Base-by-base conservation (phyloP, 2,888 invertebrate species). In the Lacanobia wlatinum region DNA sequence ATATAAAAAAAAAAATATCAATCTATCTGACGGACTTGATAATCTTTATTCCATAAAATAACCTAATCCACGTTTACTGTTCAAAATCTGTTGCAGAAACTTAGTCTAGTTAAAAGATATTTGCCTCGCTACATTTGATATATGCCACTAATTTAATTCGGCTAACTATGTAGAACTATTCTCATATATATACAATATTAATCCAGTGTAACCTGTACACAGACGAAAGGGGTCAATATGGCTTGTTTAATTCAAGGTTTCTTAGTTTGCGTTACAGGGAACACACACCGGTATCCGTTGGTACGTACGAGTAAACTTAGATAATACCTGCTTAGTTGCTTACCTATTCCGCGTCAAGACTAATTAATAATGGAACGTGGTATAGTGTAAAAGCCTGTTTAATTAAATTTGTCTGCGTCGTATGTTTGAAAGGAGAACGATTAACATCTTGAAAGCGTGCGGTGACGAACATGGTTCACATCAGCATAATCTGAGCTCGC, bases 381-480 rank as follows among this genome's bases (percentile, higher is more conserved):
- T 88, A 84, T 84, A 83, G 90, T 88, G 92, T 92, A 89, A 91
- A 92, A 93, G 92, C 93, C 84, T 92, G 90, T 92, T 93, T 93
- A 94, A 94, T 94, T 94, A 92, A 94, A 94, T 94, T 93, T 92
- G 92, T 91, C 90, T 91, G 83, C 91, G 91, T 91, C 90, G 87
- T 89, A 80, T 91, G 89, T 93, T 93, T 92, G 91, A 94, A 92
- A 91, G 91, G 91, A 88, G 84, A 73, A 84, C 92, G 93, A 94
- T 94, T 94, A 94, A 91, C 90, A 90, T 90, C 88, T 88, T 90
- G 89, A 91, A 89, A 93, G 92, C 90, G 83, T 90, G 92, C 73
- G 92, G 90, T 90, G 84, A 83, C 81, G 84, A 83, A 85, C 88
- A 78, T 46, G 66, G 68, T 40, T 73, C 67, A 46, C 66, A 74